These are phyloP conservation scores for Eupelmus urozonus DNA, from an alignment of 2,888 invertebrate genomes.

Conservation along the genomic window DNA sequence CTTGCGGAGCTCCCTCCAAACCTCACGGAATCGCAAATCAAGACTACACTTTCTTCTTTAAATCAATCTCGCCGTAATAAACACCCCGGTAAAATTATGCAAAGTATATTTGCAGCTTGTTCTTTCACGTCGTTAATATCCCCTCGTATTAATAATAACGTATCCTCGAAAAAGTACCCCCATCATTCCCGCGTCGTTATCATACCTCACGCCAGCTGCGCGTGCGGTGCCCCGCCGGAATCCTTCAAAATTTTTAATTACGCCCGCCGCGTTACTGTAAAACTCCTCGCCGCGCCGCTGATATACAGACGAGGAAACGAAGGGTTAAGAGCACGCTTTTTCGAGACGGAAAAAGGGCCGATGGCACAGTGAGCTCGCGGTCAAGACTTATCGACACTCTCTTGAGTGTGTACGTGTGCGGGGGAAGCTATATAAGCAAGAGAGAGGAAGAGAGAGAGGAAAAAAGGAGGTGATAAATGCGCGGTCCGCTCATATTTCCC, in stretches of 20 bases:
- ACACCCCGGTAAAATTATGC: too few species aligned
- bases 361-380: too few species aligned
- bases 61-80: too few species aligned
- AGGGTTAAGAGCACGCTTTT: neutral
- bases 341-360: slow-evolving; percentile 2
- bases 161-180: neutral
- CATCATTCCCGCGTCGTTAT: neutral
- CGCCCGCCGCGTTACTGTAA: neutral
- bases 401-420: too few species aligned
- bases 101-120: too few species aligned
- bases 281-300: neutral
- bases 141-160: neutral
- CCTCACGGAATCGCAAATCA: too few species aligned
- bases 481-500: slow-evolving; percentile 41
- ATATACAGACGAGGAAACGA: neutral
- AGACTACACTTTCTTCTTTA: too few species aligned
- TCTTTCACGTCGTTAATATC: too few species aligned
- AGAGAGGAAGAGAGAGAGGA: slow-evolving; percentile 23
- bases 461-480: slow-evolving; percentile 52
- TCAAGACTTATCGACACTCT: slow-evolving; percentile 37
- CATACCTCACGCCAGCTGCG: neutral
- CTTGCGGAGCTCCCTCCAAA: too few species aligned
- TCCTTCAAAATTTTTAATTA: slow-evolving; percentile 12
- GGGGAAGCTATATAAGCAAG: neutral
- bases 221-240: neutral